Evolutionary conservation across 2,113 vertebrate species (phyloP).

Genomic region (Trichechus manatus): DNA sequence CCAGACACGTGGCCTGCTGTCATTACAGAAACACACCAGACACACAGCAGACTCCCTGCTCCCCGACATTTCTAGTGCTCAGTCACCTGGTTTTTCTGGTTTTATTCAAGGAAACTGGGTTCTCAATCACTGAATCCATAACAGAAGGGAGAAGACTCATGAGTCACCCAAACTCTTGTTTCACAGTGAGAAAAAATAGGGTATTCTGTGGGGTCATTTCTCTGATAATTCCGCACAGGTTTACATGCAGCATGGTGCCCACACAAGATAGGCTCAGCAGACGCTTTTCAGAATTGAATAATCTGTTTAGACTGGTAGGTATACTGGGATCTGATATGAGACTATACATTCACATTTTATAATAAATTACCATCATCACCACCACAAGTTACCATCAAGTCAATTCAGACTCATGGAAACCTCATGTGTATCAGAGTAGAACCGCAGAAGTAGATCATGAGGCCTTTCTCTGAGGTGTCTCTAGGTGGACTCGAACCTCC

Average conservation of each 20-base stretch:
- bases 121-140: not conserved
- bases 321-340: not conserved
- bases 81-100: not conserved
- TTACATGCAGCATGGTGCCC: not conserved
- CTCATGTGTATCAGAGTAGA: not conserved
- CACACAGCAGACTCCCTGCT: not conserved
- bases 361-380: not conserved
- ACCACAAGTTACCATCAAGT: not conserved
- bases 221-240: not conserved
- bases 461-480: not conserved
- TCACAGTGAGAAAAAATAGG: not conserved
- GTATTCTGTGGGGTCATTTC: not conserved
- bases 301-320: not conserved
- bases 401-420: not conserved
- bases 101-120: not conserved
- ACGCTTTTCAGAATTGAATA: not conserved
- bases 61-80: not conserved
- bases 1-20: not conserved
- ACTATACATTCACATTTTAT: not conserved
- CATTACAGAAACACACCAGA: not conserved
- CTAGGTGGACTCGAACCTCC: not conserved
- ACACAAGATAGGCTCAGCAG: not conserved
- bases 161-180: not conserved
- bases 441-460: not conserved
- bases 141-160: not conserved